phyloP scores from a whole-genome alignment of 1,140 invertebrate genomes.

The Cryptotermes secundus region DNA sequence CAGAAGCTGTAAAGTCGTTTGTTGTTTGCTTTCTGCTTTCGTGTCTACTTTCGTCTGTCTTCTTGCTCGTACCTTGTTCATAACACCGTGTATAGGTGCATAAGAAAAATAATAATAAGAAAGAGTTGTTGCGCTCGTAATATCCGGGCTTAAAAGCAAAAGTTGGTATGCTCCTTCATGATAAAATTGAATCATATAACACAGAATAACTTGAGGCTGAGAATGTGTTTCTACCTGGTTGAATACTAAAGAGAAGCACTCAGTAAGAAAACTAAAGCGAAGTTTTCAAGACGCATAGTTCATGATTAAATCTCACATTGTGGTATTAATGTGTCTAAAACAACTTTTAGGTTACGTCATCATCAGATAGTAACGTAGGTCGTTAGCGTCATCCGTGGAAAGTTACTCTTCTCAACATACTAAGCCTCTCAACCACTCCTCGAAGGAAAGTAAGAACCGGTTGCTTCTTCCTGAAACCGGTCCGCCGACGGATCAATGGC shows the following conservation, averaged over 20 bases:
- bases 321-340: too few relatives aligned
- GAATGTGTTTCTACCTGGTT: neutral
- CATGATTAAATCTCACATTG: too few relatives aligned
- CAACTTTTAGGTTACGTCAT: too few relatives aligned
- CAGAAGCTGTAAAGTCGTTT: neutral
- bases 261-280: too few relatives aligned
- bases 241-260: neutral
- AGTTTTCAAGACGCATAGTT: too few relatives aligned
- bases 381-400: too few relatives aligned
- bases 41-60: neutral
- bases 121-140: neutral
- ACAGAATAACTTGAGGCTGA: neutral
- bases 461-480: too few relatives aligned
- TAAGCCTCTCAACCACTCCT: too few relatives aligned
- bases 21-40: neutral
- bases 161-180: neutral
- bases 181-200: conserved; percentile 3
- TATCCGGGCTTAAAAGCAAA: conserved; percentile 27
- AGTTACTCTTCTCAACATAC: too few relatives aligned
- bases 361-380: too few relatives aligned
- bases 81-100: neutral
- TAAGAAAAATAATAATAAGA: neutral
- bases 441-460: too few relatives aligned
- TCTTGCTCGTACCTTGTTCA: neutral
- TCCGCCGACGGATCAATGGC: too few relatives aligned